phyloP scores from a whole-genome alignment of 37 sponge, comb jelly and placozoan species.

The Spongia lamella region DNA sequence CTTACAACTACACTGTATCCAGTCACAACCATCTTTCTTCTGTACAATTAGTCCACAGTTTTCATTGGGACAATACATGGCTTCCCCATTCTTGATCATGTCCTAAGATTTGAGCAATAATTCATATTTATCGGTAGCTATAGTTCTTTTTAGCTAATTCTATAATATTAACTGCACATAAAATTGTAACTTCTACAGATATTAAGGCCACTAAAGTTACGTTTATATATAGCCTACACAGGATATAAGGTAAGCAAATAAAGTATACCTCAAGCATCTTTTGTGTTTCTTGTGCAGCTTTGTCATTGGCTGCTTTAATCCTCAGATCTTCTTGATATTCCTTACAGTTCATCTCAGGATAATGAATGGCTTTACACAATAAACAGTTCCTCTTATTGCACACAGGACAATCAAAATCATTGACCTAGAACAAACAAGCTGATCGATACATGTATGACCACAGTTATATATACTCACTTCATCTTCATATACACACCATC shows the following conservation, averaged over 20 bases:
- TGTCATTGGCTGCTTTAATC: slow-evolving; percentile 86
- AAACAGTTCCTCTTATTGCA: slow-evolving; percentile 58
- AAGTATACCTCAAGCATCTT: slow-evolving; percentile 81
- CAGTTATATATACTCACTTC: slow-evolving; percentile 34
- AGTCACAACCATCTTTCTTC: slow-evolving; percentile 95
- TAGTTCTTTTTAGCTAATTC: not conserved
- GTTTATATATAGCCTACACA: too few relatives aligned
- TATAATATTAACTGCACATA: not conserved
- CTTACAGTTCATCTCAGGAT: slow-evolving; percentile 86
- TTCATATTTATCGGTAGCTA: not conserved
- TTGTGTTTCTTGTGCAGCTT: slow-evolving; percentile 83
- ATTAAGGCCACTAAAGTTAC: not conserved
- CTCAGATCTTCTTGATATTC: slow-evolving; percentile 93
- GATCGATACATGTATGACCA: too few relatives aligned
- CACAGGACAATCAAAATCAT: slow-evolving; percentile 33
- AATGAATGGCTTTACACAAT: slow-evolving; percentile 88
- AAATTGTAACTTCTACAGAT: not conserved
- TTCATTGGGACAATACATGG: slow-evolving; percentile 79
- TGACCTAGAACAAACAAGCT: not conserved
- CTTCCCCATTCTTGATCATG: slow-evolving; percentile 76
- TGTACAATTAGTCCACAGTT: slow-evolving; percentile 81
- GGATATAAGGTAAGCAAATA: not conserved
- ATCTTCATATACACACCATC: slow-evolving; percentile 93
- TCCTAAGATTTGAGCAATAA: slow-evolving; percentile 18
- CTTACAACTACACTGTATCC: slow-evolving; percentile 89